These are phyloP conservation scores for Drosophila kambysellisi DNA, from an alignment of 2,888 invertebrate species.

Conservation along the genomic window DNA sequence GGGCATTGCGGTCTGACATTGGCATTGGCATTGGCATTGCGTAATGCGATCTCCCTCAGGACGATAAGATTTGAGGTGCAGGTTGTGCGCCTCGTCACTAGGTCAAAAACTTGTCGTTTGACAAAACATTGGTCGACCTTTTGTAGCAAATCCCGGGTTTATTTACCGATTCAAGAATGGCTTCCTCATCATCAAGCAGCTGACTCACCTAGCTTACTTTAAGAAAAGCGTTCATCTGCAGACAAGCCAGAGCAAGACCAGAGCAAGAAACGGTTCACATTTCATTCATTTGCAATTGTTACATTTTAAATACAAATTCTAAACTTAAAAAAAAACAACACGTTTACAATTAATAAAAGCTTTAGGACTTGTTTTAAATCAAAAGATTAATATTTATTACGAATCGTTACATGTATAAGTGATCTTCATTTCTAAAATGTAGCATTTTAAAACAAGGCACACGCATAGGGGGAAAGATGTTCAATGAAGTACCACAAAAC, in stretches of 20 bases:
- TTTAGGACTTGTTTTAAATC: conserved; percentile 15
- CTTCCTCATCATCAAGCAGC: not conserved
- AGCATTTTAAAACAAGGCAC: conserved; percentile 51
- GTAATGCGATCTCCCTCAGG: not conserved
- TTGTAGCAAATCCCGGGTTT: not conserved
- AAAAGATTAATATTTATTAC: conserved; percentile 48
- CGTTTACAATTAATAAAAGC: not conserved
- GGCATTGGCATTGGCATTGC: too few species aligned
- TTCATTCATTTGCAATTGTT: not conserved
- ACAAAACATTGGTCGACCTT: not conserved
- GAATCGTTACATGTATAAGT: conserved; percentile 30
- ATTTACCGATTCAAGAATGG: not conserved
- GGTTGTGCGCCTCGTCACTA: too few species aligned
- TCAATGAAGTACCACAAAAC: conserved; percentile 37
- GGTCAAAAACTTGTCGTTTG: too few species aligned
- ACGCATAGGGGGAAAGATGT: conserved; percentile 13
- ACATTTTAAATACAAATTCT: not conserved
- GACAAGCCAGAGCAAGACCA: too few species aligned
- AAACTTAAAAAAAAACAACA: not conserved
- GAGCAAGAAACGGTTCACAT: not conserved
- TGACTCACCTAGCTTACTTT: not conserved
- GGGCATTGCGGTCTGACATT: too few species aligned
- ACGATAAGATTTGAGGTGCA: not conserved
- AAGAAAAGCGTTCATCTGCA: not conserved
- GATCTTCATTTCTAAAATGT: conserved; percentile 30